A percentile compares a stretch with the other conserved stretches of the same genome.
Conservation (phyloP, 2,113 vertebrate species). For the Coreoperca whiteheadi region DNA sequence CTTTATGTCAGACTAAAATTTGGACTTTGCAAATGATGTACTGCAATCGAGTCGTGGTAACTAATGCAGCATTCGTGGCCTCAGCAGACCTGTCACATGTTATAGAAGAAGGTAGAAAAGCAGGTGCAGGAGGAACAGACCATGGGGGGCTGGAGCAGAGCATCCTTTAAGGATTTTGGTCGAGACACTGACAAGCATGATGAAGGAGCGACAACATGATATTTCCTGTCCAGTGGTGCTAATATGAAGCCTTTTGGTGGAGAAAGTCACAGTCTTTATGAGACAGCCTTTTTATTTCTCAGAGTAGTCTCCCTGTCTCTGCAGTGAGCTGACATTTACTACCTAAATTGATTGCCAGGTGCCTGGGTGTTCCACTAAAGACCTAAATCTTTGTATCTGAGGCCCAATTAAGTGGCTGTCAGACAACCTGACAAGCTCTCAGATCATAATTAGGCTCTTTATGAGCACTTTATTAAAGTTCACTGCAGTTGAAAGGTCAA, state of each 20-base stretch:
- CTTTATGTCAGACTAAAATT: not conserved
- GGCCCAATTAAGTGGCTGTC: slow-evolving; percentile 27
- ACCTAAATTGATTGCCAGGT: slow-evolving; percentile 3
- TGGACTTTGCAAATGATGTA: too few relatives aligned
- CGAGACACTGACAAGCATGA: not conserved
- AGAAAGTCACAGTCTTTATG: not conserved
- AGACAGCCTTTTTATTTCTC: not conserved
- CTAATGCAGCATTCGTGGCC: not conserved
- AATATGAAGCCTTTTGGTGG: not conserved
- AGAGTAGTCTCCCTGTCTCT: not conserved
- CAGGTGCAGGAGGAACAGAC: not conserved
- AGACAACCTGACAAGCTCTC: slow-evolving; percentile 29
- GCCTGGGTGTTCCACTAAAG: slow-evolving; percentile 29
- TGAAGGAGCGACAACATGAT: not conserved
- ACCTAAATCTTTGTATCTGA: slow-evolving; percentile 8
- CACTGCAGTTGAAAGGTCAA: slow-evolving; percentile 24
- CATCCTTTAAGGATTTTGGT: not conserved
- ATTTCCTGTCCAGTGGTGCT: not conserved
- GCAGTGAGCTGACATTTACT: slow-evolving; percentile 54
- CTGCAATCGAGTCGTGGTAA: too few relatives aligned
- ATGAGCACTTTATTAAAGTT: slow-evolving; percentile 48
- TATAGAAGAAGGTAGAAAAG: not conserved
- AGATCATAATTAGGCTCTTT: slow-evolving; percentile 35
- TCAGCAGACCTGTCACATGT: not conserved
- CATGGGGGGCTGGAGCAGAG: not conserved